Base-by-base conservation (phyloP, 2,113 vertebrate species). In the Poecile atricapillus region DNA sequence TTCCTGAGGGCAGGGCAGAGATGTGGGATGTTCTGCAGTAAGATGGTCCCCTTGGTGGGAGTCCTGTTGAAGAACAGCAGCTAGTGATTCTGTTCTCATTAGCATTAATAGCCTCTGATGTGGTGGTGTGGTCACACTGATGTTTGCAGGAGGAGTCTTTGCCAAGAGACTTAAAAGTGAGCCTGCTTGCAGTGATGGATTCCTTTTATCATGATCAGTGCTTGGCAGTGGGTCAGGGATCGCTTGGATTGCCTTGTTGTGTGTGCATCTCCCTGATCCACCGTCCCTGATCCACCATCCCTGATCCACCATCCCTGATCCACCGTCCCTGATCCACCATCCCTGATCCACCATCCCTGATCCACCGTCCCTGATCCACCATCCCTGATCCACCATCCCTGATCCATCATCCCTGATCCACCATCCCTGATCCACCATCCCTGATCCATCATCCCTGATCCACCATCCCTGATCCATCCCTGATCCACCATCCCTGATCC, bases 11-110 rank as follows among this genome's bases (percentile, higher is more conserved):
- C 63, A 28, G 44, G 44, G 43, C 46, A 39, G 52, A 2, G 24
- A 0, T 41, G 0, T 0, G 39, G 64, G 27, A 0, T 19, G 67
- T 10, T 49, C 5, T 63, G 35, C 27, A 6, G 12, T 3, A 1
- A 20, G 50, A 25, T 22, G 20, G 13, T 39, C 55, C 67, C n/a
- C 1, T 21, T 7, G 41, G 19, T 69, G 67, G 28, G 3, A 7
- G 37, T 20, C 16, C 41, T 33, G 46, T 2, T 50, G 78, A 35
- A 4, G 30, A 44, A 4, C n/a, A 21, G 43, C 50, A 31, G 24
- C 2, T 4, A 0, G 6, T 2, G 52, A 14, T 6, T 2, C 60
- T 91, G 41, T 70, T 56, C 75, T 10, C 6, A 41, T 31, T 10
- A 6, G 31, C 33, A 4, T 39, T 2, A 3, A 2, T 4, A 2